Base-by-base conservation (phyloP, 1,140 invertebrate species). In the Drosophila biarmipes region DNA sequence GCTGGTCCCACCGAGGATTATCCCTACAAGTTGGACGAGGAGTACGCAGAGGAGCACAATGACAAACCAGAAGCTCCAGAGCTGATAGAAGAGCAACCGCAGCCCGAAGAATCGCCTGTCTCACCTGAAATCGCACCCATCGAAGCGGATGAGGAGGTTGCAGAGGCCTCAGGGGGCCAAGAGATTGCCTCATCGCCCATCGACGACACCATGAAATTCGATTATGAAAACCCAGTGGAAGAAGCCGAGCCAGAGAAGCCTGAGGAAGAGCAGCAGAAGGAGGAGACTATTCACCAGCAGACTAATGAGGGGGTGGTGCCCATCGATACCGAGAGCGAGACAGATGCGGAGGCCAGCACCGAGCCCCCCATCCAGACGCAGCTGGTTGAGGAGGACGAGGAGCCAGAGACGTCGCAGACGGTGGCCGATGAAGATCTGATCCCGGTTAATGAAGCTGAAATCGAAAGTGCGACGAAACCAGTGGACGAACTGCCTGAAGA, bases 131-230 rank as follows among this genome's bases (percentile, higher is more conserved):
- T 34, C 46, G 24, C 61, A 34, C 34, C 49, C 24, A 53, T 43
- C n/a, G 43, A 62, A 37, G 46, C 51, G 17, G 29, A 66, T 0
- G 51, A 45, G 14, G 69, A 73, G 43, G 59, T 48, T 10, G 46
- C 63, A 7, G 81, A 84, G 59, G 80, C 74, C 10, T 80, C 80
- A 10, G 80, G 73, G 4, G 69, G 64, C 40, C 68, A 90, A 43
- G 81, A 85, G 45, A 77, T 84, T 62, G 74, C 73, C 31, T 40
- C 74, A 63, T 49, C 69, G 35, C 45, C 75, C 17, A 62, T 62
- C 35, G 90, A 91, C 53, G 80, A 91, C 58, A 90, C 80, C 75
- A 90, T 90, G 84, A 91, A 91, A 90, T 91, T 91, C 51, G 90
- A 91, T 90, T 91, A 91, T 46, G 90, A 91, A 74, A 62, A 72